These are phyloP conservation scores for Taenioides sp. DNA, from an alignment of 2,797 vertebrate genomes.

Conservation along the genomic window DNA sequence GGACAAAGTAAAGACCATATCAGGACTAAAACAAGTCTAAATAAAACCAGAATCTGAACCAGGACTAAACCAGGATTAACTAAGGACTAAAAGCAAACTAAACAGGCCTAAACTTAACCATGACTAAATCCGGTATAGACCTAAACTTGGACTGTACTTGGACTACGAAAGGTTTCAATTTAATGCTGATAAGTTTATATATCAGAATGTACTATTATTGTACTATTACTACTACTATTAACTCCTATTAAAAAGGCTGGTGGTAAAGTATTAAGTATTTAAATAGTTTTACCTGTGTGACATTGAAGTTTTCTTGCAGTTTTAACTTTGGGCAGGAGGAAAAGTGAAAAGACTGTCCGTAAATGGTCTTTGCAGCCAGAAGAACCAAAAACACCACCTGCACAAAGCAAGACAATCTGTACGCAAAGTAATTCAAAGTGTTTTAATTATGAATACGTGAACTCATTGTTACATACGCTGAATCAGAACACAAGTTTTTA, in stretches of 20 bases:
- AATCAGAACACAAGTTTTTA: too few species aligned
- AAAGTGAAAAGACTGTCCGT: constrained; percentile 35
- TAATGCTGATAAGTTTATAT: too few species aligned
- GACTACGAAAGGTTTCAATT: too few species aligned
- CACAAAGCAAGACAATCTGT: neutral
- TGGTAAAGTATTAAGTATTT: too few species aligned
- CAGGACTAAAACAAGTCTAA: neutral
- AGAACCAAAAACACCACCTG: constrained; percentile 34
- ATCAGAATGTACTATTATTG: neutral
- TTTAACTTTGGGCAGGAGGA: constrained; percentile 22
- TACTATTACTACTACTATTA: too few species aligned
- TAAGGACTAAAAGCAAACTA: neutral
- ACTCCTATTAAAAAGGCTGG: neutral
- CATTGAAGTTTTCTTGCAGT: constrained; percentile 45
- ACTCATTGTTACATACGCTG: too few species aligned
- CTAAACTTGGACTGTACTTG: too few species aligned
- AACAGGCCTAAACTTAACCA: too few species aligned
- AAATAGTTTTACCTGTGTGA: constrained; percentile 36
- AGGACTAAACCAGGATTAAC: neutral
- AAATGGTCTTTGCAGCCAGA: constrained; percentile 14
- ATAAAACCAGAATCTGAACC: neutral
- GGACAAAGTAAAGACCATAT: neutral
- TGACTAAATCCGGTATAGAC: neutral
- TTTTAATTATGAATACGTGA: too few species aligned
- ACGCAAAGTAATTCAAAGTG: too few species aligned